phyloP scores from a whole-genome alignment of 2,888 invertebrate species.

The Megastigmus dorsalis region DNA sequence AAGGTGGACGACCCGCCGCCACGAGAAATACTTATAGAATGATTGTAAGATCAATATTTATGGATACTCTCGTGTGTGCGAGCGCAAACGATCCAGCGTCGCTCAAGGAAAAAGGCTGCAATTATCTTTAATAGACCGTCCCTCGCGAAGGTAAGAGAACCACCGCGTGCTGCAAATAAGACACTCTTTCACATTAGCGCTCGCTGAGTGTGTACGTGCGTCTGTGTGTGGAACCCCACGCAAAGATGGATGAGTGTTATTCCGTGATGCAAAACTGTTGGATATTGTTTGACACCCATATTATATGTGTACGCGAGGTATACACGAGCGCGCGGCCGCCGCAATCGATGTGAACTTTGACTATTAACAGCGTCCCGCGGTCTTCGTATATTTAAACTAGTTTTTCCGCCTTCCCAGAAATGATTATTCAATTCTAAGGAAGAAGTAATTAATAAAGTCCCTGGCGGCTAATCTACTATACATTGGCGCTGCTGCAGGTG shows the following conservation, averaged over 20 bases:
- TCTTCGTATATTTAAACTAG: neutral
- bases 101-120: constrained; percentile 1
- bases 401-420: neutral
- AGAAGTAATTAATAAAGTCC: too few species aligned
- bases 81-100: constrained; percentile 7
- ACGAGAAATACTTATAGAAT: constrained; percentile 47
- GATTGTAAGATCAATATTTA: constrained; percentile 45
- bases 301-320: too few species aligned
- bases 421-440: neutral
- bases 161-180: constrained; percentile 1
- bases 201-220: too few species aligned
- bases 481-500: too few species aligned
- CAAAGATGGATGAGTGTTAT: too few species aligned
- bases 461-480: too few species aligned
- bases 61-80: too few species aligned
- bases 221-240: too few species aligned
- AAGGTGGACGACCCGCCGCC: constrained; percentile 1
- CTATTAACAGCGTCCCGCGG: neutral
- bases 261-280: too few species aligned
- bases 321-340: neutral
- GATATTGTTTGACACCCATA: too few species aligned
- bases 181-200: constrained; percentile 12
- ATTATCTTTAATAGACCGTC: constrained; percentile 47
- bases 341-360: neutral
- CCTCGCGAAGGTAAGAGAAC: neutral